Base-by-base conservation (phyloP, 2,113 vertebrate genomes). In the Proterorhinus semilunaris region DNA sequence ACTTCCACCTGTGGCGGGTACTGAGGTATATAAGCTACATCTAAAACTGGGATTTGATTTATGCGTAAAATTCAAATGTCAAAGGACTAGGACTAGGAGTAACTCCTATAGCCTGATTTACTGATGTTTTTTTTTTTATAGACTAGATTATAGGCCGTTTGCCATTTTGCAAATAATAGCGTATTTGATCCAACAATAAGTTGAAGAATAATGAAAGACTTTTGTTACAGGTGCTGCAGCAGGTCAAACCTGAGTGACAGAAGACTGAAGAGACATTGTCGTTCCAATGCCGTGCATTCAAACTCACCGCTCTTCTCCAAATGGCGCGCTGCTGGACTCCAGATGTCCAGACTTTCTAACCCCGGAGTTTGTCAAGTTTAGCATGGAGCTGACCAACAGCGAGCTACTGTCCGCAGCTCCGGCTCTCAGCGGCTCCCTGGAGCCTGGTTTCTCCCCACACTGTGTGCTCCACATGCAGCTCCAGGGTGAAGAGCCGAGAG, bases 291-390 rank as follows among this genome's bases (percentile, higher is more conserved):
- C 98, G 93, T 99, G 98, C 79, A 94, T 99, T 90, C 98, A 98
- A 93, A 95, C 95, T 91, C 96, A 97, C 91, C 96, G 96, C 88
- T 96, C 96, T 85, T 98, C 97, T 91, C 97, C 96, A 54, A 96
- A 94, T 89, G 97, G 97, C 92, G 97, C 97, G 93, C 96, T 96
- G 89, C 95, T 95, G 83, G 97, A 96, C 85, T 95, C 94, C 76
- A 96, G 98, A 92, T 93, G 93, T 93, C 93, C 95, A 92, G 97
- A 98, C 88, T 96, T 98, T 92, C 89, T 98, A 86, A 98, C 96
- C 13, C 96, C 98, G 81, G 98, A 99, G 93, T 99, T 98, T 66
- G 97, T 99, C 85, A 99, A 99, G 95, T 99, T 98, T 93, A 98
- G 97, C 94, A 99, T 99, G 98, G 98, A 99, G 90, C 94, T 99